Base-by-base conservation (phyloP, 2,113 vertebrate species). In the Nyctibius bracteatus region DNA sequence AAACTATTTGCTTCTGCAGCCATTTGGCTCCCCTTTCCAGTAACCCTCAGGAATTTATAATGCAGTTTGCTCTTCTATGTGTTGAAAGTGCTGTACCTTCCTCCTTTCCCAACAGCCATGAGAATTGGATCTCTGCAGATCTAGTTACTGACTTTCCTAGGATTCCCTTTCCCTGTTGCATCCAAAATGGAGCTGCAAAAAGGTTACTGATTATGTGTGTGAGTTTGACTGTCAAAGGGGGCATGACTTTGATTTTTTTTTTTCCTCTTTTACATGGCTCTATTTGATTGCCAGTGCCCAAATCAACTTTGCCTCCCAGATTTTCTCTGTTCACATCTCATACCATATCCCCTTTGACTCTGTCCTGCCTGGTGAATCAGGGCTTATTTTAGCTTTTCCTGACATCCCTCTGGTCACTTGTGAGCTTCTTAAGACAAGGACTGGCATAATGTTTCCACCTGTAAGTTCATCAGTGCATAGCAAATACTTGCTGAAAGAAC, bases 61-160 rank as follows among this genome's bases (percentile, higher is more conserved):
- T n/a, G 15, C 12, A 44, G 3, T 90, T 54, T 91, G 18, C 19
- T 43, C 11, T 87, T 65, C 28, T 46, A 2, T 0, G 0, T 37
- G 13, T 62, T 88, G 10, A 14, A 80, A 80, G 11, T 10, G 1
- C 13, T 3, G 0, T 35, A 4, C 51, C 23, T 75, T 86, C 43
- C 43, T 91, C 27, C 39, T 79, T 79, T 49, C 19, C 54, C 5
- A 55, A 15, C 51, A 82, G 28, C 17, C 5, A 1, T 35, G 13
- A 94, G 31, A 57, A 65, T 0, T 73, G 11, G 4, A 18, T 73
- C 8, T 39, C 30, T 75, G 12, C 19, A 61, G 14, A 28, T 49
- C 5, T 71, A 55, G 52, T 22, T 75, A 6, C 17, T 80, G 54
- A 21, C n/a, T 58, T 92, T 57, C 35, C n/a, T 52, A 46, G 57